A percentile compares a stretch with the other conserved stretches of the same genome.
These are phyloP conservation scores for Lydus trimaculatus DNA, from an alignment of 2,888 invertebrate genomes.

Conservation along the genomic window DNA sequence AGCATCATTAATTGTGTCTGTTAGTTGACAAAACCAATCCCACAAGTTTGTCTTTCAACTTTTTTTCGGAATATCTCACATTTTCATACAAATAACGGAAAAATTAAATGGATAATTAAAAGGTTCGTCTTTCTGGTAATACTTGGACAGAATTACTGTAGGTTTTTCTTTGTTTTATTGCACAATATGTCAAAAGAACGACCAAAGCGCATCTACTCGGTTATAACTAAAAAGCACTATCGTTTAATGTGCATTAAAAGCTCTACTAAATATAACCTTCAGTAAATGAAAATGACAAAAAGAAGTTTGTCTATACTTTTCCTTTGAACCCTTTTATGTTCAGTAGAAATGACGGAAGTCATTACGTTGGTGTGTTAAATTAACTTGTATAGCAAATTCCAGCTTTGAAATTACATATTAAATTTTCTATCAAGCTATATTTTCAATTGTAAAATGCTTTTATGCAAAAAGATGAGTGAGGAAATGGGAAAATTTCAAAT, in stretches of 20 bases:
- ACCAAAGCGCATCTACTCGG: background rate
- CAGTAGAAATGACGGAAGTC: constrained; percentile 26
- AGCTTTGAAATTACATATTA: constrained; percentile 20
- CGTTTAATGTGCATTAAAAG: constrained; percentile 41
- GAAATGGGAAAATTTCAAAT: background rate
- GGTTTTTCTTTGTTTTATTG: background rate
- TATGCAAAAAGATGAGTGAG: background rate
- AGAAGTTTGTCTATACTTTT: constrained; percentile 31
- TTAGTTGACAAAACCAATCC: background rate
- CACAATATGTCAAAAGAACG: background rate
- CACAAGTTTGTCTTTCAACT: background rate
- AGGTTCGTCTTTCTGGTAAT: too few species aligned
- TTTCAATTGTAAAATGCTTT: constrained; percentile 8
- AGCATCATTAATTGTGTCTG: constrained; percentile 43
- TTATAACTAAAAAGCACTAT: background rate
- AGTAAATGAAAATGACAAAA: constrained; percentile 39
- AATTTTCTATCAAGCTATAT: constrained; percentile 22
- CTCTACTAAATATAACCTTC: constrained; percentile 38
- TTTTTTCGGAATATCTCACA: background rate
- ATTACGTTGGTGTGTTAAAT: constrained; percentile 27
- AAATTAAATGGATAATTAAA: too few species aligned
- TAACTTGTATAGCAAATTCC: constrained; percentile 25
- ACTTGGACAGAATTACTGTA: too few species aligned
- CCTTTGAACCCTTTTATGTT: constrained; percentile 18
- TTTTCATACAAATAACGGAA: too few species aligned